Base-by-base conservation (phyloP, 2,797 vertebrate species). In the Oreortyx pictus region DNA sequence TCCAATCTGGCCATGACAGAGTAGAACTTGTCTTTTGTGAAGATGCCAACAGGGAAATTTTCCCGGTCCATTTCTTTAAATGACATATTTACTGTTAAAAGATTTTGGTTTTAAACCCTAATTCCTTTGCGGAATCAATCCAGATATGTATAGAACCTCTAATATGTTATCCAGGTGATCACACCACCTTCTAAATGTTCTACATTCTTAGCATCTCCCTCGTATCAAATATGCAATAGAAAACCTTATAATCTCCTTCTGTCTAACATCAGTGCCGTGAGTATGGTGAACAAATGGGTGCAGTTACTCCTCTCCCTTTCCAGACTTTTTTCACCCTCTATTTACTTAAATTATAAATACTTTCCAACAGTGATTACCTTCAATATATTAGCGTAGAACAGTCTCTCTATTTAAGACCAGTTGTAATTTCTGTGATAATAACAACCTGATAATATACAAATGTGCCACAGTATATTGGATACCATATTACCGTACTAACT, bases 401-500 rank as follows among this genome's bases (percentile, higher is more conserved):
- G 27, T 5, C n/a, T 56, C 47, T 85, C 10, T 6, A 56, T 31
- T 35, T 82, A 24, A 43, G 9, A 60, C 46, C 76, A 85, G 5
- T 33, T 88, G 62, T 41, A 37, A 59, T 31, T 20, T 10, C 29
- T 67, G 44, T 78, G 2, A 50, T 56, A 80, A 62, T 50, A 77
- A 90, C 84, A 18, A 2, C 2, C 3, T 37, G 4, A 54, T 66
- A 13, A 29, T 43, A 14, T 43, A 17, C 22, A 66, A 70, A 89
- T 31, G 1, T 57, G 1, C 9, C 39, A 31, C 2, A 46, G 39
- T 18, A 4, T 59, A 7, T 27, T 61, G 24, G n/a, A 41, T 68
- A 22, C 3, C 5, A 35, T 3, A 64, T 66, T 56, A 27, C 1
- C 4, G 0, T 46, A 56, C 6, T 47, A 12, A 49, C 2, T 8